These are phyloP conservation scores for Caenorhabditis briggsae DNA, from an alignment of 1,140 invertebrate species.

Conservation along the genomic window DNA sequence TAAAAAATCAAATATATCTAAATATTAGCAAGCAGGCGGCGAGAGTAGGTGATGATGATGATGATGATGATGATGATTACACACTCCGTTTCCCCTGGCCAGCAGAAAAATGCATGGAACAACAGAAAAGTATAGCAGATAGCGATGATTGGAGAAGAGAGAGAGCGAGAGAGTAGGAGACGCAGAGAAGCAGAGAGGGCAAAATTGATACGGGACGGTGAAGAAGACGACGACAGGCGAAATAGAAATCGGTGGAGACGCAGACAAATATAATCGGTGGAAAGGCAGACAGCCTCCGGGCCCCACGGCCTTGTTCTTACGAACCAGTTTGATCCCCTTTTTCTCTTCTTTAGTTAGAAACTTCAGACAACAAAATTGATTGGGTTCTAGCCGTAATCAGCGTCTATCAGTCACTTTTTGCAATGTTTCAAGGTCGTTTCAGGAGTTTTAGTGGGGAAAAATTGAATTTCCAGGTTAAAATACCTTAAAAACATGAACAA, in stretches of 20 bases:
- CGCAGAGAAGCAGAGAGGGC: conserved; percentile 1
- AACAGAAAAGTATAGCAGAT: neutral
- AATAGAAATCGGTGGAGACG: neutral
- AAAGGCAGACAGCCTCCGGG: neutral
- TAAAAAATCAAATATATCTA: neutral
- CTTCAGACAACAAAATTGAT: neutral
- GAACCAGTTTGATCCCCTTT: conserved; percentile 32
- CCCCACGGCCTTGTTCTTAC: conserved; percentile 50
- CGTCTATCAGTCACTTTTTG: too few relatives aligned
- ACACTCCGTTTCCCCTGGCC: neutral
- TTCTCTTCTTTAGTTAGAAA: neutral
- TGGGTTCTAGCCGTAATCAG: neutral
- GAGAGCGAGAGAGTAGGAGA: neutral
- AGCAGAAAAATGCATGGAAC: conserved; percentile 39
- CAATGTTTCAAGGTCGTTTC: too few relatives aligned
- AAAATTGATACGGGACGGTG: conserved; percentile 28
- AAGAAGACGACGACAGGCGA: conserved; percentile 3
- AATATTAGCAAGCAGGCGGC: neutral
- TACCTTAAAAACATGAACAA: neutral
- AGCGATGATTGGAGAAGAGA: neutral
- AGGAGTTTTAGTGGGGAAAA: too few relatives aligned
- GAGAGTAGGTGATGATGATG: neutral
- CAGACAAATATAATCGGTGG: neutral
- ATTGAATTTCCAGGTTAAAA: too few relatives aligned
- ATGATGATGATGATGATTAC: conserved; percentile 49